Base-by-base conservation (phyloP, 1,140 invertebrate genomes). In the Telenomus remus region DNA sequence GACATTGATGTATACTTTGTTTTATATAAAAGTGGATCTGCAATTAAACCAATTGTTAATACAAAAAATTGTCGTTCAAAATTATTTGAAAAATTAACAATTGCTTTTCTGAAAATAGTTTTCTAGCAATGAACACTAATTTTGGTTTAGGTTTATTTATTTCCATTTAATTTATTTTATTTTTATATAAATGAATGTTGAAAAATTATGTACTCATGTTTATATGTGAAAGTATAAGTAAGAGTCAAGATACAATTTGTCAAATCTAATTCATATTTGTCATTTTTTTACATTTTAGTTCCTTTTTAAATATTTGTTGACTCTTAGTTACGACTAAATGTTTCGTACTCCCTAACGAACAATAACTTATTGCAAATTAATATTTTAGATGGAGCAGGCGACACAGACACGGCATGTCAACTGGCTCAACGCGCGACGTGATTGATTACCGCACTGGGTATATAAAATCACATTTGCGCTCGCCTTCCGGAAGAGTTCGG, bases 381-480 rank as follows among this genome's bases (percentile, higher is more conserved):
- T 60, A 79, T 85, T 86, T 15, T 84, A 92, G 92, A 83, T 92
- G 91, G 92, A 92, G 91, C 76, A 89, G 93, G 70, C 89, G 91
- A 80, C 91, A 89, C 76, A 87, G 91, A 66, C 91, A 92, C 80
- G 92, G 91, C 72, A 86, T 88, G 81, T 90, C 90, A 84, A 90
- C 84, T 72, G 89, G 85, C 82, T 91, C 90, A 60, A 86, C 89
- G 57, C 89, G 91, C 65, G 92, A 94, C 82, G 89, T 92, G 53
- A 91, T 93, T 73, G 94, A 95, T 88, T 95, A 94, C 90, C 91
- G 95, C 81, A 97, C 95, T 48, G 95, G 95, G 64, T 95, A 96
- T 87, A 96, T 96, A 83, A 92, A 95, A 79, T 96, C 95, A 57
- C 94, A 96, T 88, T 90, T 96, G 79, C 91, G 95, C 50, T 96